A percentile compares a stretch with the other conserved stretches of the same genome.
These are phyloP conservation scores for Scaptomyza polygonia DNA, from an alignment of 2,888 invertebrate genomes.

Conservation along the genomic window DNA sequence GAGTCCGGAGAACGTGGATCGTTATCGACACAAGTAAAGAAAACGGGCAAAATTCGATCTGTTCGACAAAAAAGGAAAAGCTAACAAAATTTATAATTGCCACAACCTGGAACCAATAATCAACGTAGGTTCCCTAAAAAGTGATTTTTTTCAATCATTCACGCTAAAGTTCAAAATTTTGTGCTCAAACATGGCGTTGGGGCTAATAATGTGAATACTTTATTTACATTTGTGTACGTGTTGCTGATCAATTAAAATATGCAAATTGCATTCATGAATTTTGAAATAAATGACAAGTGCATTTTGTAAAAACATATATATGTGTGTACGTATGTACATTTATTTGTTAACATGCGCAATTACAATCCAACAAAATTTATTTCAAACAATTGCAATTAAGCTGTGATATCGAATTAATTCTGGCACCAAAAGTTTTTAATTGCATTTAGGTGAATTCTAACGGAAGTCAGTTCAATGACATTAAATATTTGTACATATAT, in stretches of 20 bases:
- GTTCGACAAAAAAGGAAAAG: conserved; percentile 1
- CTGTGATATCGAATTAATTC: conserved; percentile 5
- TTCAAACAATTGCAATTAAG: conserved; percentile 12
- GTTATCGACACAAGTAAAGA: conserved; percentile 10
- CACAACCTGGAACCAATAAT: conserved; percentile 19
- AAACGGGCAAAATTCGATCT: not conserved
- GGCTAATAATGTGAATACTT: not conserved
- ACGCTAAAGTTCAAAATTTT: not conserved
- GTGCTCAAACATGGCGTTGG: not conserved
- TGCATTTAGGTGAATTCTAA: conserved; percentile 19
- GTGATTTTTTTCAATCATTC: not conserved
- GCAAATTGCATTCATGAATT: conserved; percentile 49
- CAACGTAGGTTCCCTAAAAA: conserved; percentile 41
- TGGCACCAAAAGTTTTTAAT: conserved; percentile 8
- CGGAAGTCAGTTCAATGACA: conserved; percentile 55
- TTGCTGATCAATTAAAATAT: conserved; percentile 47
- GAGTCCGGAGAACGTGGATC: conserved; percentile 43
- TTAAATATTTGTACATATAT: not conserved
- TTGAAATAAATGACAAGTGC: conserved; percentile 3
- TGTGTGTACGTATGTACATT: not conserved
- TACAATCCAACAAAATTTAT: conserved; percentile 4
- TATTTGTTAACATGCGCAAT: conserved; percentile 5
- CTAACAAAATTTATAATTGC: not conserved
- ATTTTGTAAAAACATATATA: not conserved
- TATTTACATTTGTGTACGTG: conserved; percentile 15